Conservation (phyloP, 1,140 invertebrate species). For the Bombus waltoni region DNA sequence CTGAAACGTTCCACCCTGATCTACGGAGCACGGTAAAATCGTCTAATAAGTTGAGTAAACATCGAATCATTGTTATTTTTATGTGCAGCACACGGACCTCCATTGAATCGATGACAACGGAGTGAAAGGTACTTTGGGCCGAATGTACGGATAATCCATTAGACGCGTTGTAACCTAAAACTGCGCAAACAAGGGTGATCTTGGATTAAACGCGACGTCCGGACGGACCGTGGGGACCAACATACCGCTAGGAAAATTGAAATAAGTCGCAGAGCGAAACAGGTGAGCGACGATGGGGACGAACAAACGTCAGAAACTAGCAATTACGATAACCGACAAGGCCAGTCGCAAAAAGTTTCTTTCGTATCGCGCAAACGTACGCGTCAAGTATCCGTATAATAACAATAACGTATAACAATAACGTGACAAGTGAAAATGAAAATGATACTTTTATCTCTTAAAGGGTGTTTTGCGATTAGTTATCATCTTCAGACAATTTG, state of each 20-base stretch:
- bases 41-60: slow-evolving; percentile 79
- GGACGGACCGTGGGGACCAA: slow-evolving; percentile 51
- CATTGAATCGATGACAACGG: slow-evolving; percentile 59
- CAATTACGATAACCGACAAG: background rate
- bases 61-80: slow-evolving; percentile 78
- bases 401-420: background rate
- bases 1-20: slow-evolving; percentile 34
- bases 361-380: background rate
- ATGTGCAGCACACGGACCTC: slow-evolving; percentile 60
- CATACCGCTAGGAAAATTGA: slow-evolving; percentile 21
- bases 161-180: slow-evolving; percentile 81
- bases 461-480: background rate
- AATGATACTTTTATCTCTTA: background rate
- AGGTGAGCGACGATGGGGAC: slow-evolving; percentile 59
- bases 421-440: background rate
- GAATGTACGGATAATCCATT: slow-evolving; percentile 81
- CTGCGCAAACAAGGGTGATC: slow-evolving; percentile 80
- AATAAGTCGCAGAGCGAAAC: slow-evolving; percentile 50
- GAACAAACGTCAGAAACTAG: background rate
- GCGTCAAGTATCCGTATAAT: background rate
- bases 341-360: background rate
- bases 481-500: no score
- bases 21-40: slow-evolving; percentile 58
- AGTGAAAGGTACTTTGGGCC: slow-evolving; percentile 62
- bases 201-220: slow-evolving; percentile 78